Evolutionary conservation across 2,113 vertebrate genomes (phyloP).

Genomic region (Embiotoca jacksoni): DNA sequence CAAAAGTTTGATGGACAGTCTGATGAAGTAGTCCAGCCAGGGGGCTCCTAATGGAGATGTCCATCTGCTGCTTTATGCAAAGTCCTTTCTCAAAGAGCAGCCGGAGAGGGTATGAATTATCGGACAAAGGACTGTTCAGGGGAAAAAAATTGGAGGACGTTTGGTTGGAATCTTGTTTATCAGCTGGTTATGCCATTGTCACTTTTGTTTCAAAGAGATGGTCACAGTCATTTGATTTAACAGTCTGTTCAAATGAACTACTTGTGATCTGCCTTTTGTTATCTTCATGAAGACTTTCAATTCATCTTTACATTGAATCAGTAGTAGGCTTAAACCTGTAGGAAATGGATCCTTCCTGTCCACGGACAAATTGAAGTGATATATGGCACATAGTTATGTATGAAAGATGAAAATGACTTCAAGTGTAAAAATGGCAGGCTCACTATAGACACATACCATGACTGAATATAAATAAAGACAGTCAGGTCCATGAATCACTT

Average conservation of each 20-base stretch:
- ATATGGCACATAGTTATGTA: constrained; percentile 64
- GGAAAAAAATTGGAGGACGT: not conserved
- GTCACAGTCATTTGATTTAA: constrained; percentile 25
- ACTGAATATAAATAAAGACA: constrained; percentile 73
- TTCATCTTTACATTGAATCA: not conserved
- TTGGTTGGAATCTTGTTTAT: not conserved
- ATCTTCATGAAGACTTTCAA: constrained; percentile 22
- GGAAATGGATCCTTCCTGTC: constrained; percentile 16
- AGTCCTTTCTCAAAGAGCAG: constrained; percentile 43
- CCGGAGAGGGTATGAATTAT: constrained; percentile 22
- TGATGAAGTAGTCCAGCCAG: constrained; percentile 63
- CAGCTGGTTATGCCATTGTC: constrained; percentile 17
- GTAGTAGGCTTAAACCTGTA: not conserved
- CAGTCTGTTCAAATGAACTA: constrained; percentile 4
- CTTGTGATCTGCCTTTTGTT: constrained; percentile 11
- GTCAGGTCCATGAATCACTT: constrained; percentile 77
- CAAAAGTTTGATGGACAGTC: constrained; percentile 71
- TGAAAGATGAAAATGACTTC: constrained; percentile 71
- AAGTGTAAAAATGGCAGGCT: constrained; percentile 69
- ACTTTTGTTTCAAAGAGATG: constrained; percentile 24
- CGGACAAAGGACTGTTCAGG: constrained; percentile 25
- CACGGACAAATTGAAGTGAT: constrained; percentile 45
- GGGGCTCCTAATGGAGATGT: constrained; percentile 68
- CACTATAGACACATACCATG: constrained; percentile 67
- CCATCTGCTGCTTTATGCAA: constrained; percentile 73